Base-by-base conservation (phyloP, 2,113 vertebrate genomes). In the Tringa solitaria region DNA sequence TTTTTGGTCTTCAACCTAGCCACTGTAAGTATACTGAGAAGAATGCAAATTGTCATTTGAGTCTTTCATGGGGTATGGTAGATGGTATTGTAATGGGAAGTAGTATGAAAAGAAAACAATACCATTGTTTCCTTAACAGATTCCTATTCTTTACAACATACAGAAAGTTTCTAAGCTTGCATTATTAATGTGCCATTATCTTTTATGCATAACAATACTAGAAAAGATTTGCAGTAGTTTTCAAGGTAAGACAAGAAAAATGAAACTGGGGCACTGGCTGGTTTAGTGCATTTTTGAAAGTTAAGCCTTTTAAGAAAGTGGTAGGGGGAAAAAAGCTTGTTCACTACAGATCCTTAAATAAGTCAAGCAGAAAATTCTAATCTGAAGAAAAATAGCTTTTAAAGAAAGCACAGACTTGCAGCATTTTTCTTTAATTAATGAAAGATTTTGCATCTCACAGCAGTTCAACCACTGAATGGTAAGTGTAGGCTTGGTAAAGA, bases 311-410 rank as follows among this genome's bases (percentile, higher is more conserved):
- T 82, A 69, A 92, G 70, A 76, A 93, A 72, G 45, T 15, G 39
- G 67, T 19, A 18, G 37, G 32, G 28, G 23, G 2, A 5, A 53
- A 82, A 73, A 69, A 60, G 4, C 53, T 83, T 51, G 16, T 73
- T 94, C 75, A 11, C 22, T 73, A 69, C 75, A 91, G 73, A 84
- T 67, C 76, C 91, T 92, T 19, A 85, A 80, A 41, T 54, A 14
- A 94, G 43, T 83, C 82, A 91, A 77, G 95, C 82, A 93, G 92
- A 93, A 93, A 96, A 91, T 81, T 74, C n/a, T 89, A 91, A 93
- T 93, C 80, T 84, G 89, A 84, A 94, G 80, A 89, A 89, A 96
- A 97, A 80, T 23, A 85, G 65, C 74, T 91, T 95, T 91, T 68
- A 82, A 83, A 83, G 75, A 91, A 97, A 94, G 46, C 65, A 80